Conservation (phyloP, 2,113 vertebrate species). For the Scomber japonicus region DNA sequence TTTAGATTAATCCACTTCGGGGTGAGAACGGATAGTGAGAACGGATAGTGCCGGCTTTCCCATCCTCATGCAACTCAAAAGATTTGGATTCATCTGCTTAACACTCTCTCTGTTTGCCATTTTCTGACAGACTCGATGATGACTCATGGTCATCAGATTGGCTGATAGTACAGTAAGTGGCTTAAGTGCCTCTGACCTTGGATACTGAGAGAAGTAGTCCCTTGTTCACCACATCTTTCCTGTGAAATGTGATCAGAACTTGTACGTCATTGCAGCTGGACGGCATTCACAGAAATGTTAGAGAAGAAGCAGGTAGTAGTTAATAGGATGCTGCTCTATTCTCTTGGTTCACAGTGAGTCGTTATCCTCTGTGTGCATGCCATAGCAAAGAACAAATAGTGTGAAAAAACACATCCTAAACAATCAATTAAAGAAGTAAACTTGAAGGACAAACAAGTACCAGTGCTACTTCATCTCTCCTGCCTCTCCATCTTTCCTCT, state of each 20-base stretch:
- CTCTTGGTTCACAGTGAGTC: background rate
- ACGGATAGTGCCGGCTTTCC: no score
- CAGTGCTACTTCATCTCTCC: background rate
- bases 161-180: background rate
- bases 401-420: background rate
- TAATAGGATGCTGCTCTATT: background rate
- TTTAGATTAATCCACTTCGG: no score
- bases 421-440: background rate
- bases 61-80: no score
- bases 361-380: no score
- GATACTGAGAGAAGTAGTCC: conserved; percentile 7
- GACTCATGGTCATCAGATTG: background rate
- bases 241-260: no score
- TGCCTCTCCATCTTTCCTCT: background rate
- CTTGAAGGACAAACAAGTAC: background rate
- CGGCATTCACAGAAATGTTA: background rate
- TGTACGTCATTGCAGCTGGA: conserved; percentile 18
- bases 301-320: conserved; percentile 37
- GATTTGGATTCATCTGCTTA: no score
- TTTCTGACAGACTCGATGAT: no score
- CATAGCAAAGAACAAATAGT: background rate
- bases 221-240: conserved; percentile 37
- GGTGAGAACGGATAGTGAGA: no score
- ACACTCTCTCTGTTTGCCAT: no score
- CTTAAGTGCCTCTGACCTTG: conserved; percentile 23